Evolutionary conservation across 2,113 vertebrate species (phyloP), one percentile per base, ranked within the genome.

Genomic region (Micromys minutus): DNA sequence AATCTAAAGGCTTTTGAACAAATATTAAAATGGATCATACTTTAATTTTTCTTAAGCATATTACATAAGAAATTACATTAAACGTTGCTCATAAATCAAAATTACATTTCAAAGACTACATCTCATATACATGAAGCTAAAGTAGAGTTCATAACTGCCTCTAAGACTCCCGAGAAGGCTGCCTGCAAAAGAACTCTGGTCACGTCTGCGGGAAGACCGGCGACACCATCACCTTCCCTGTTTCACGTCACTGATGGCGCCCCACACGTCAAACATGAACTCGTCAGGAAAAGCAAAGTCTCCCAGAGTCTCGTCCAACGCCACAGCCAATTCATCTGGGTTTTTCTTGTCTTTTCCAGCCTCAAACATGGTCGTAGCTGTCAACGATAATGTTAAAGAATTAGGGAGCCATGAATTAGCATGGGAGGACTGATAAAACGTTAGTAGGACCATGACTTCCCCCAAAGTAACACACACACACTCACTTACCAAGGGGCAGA

Each of bases 201-300:
- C 17, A 0, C 84, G 79, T 79, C 96, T 97, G 76, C 88, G 94
- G 0, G 5, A 13, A 2, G 4, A 69, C 16, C 19, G 39, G 59
- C 77, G 87, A 89, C 93, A 96, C 90, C 97, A 2, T 99, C 96
- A 99, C 84, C 99, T 97, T 95, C 98, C 99, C 96, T 99, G 98
- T 96, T 98, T 99, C 89, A 99, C 99, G 69, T 99, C 99, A 63
- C 99, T 99, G 52, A 99, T 99, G 89, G 99, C 99, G 79, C 99
- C 99, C 99, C 99, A 99, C 1, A 99, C 99, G 57, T 99, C 99
- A 85, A 99, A 99, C 63, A 99, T 99, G 93, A 99, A 99, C 98
- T 99, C 99, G 24, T 99, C 99, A 0, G 99, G 99, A 94, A 99
- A 99, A 2, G 99, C 99, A 63, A 99, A 99, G 98, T 99, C 99